Evolutionary conservation across 2,113 vertebrate genomes (phyloP).

Genomic region (Sorex fumeus): DNA sequence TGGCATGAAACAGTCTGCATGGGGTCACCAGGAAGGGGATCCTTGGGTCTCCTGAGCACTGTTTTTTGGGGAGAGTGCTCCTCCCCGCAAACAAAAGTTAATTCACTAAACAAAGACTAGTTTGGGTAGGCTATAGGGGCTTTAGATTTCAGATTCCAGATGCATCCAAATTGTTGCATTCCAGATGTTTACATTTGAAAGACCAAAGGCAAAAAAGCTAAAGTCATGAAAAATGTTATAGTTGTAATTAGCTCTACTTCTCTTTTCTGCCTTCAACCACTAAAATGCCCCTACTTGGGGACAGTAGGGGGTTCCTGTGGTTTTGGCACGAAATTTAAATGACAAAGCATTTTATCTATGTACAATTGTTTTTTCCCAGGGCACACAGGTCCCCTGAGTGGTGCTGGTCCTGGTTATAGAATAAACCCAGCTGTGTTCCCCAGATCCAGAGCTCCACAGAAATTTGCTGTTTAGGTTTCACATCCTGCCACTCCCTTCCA

Average conservation of each 20-base stretch:
- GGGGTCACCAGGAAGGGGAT: no score
- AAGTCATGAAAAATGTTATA: conserved; percentile 24
- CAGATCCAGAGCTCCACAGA: background rate
- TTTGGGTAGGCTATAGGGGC: background rate
- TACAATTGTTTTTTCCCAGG: background rate
- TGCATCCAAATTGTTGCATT: background rate
- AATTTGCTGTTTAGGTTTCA: background rate
- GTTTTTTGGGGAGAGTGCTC: no score
- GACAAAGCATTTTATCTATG: background rate
- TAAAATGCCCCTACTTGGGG: background rate
- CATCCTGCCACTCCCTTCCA: background rate
- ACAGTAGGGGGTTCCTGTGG: background rate
- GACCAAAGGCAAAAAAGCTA: background rate
- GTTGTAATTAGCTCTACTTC: background rate
- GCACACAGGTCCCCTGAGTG: background rate
- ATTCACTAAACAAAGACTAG: background rate
- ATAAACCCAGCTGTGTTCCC: background rate
- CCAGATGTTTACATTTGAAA: conserved; percentile 3
- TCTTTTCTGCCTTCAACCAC: background rate
- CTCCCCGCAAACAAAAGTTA: background rate
- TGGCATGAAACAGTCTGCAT: no score
- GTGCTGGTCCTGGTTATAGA: background rate
- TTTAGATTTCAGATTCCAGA: background rate
- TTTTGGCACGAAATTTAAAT: background rate
- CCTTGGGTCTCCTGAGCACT: no score